phyloP scores from a whole-genome alignment of 2,113 vertebrate species.

The Rafetus swinhoei region DNA sequence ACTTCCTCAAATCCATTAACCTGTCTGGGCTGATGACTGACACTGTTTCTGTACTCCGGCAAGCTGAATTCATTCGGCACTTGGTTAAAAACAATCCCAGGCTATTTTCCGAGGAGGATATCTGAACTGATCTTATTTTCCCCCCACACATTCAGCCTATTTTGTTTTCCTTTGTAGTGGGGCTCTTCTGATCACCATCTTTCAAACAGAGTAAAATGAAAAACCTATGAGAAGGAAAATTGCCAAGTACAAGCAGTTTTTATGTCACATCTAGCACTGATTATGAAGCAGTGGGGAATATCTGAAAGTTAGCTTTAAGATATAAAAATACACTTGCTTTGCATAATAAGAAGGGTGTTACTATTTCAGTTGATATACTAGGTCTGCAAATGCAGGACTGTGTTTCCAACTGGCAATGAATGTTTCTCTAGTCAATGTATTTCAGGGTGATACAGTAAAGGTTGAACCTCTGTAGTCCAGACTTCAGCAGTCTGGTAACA shows the following conservation, averaged over 20 bases:
- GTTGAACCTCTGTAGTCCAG: too few relatives aligned
- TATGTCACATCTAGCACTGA: constrained; percentile 6
- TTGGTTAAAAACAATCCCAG: background rate
- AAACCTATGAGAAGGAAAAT: background rate
- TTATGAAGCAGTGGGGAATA: constrained; percentile 19
- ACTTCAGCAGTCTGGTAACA: too few relatives aligned
- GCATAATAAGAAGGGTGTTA: constrained; percentile 10
- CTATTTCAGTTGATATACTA: background rate
- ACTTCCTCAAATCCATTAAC: background rate
- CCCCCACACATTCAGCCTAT: background rate
- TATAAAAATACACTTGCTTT: background rate
- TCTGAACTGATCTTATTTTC: background rate
- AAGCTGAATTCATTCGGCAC: background rate
- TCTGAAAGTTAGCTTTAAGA: constrained; percentile 20
- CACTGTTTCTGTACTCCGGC: background rate
- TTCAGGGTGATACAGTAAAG: background rate
- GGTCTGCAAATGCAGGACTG: constrained; percentile 23
- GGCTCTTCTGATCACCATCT: background rate
- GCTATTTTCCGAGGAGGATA: background rate
- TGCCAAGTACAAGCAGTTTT: constrained; percentile 24
- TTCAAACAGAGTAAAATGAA: background rate
- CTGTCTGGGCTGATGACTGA: background rate
- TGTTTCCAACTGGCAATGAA: constrained; percentile 32
- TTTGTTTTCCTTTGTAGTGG: background rate
- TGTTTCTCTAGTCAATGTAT: background rate